Conservation (phyloP, 2,113 vertebrate genomes). For the Limanda limanda region DNA sequence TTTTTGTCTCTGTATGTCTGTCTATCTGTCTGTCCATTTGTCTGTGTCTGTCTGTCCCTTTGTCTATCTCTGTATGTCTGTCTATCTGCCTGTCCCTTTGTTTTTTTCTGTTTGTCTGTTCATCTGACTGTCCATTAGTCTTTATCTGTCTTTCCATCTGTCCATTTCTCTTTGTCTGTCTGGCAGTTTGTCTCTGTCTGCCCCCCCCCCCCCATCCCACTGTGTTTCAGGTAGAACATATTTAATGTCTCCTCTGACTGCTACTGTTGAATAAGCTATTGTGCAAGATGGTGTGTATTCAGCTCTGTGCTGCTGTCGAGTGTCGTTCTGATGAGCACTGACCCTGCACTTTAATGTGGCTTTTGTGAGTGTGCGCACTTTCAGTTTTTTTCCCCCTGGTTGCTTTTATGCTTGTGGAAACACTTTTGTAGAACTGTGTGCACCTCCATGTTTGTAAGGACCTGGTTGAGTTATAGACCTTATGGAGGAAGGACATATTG, state of each 20-base stretch:
- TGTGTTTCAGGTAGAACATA: constrained; percentile 3
- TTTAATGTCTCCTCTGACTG: constrained; percentile 33
- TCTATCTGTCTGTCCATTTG: not conserved
- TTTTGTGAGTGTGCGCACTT: not conserved
- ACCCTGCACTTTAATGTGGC: constrained; percentile 10
- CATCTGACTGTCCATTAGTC: too few species aligned
- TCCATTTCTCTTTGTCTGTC: not conserved
- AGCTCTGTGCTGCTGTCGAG: not conserved
- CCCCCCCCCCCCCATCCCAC: not conserved
- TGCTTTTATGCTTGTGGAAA: too few species aligned
- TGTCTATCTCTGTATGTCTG: not conserved
- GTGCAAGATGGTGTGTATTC: constrained; percentile 24
- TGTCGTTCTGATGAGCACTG: constrained; percentile 3
- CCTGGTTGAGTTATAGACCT: too few species aligned
- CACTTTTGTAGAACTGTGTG: not conserved
- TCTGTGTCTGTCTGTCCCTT: too few species aligned
- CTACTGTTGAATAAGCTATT: constrained; percentile 40
- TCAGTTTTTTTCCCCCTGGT: too few species aligned
- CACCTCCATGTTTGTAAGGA: not conserved
- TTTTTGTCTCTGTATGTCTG: not conserved
- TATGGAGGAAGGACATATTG: not conserved
- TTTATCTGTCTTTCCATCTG: too few species aligned
- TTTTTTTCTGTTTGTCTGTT: too few species aligned
- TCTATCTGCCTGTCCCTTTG: too few species aligned
- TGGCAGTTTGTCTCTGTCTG: not conserved